Conservation (phyloP, 2,797 vertebrate genomes). For the Gallinago solitaria region DNA sequence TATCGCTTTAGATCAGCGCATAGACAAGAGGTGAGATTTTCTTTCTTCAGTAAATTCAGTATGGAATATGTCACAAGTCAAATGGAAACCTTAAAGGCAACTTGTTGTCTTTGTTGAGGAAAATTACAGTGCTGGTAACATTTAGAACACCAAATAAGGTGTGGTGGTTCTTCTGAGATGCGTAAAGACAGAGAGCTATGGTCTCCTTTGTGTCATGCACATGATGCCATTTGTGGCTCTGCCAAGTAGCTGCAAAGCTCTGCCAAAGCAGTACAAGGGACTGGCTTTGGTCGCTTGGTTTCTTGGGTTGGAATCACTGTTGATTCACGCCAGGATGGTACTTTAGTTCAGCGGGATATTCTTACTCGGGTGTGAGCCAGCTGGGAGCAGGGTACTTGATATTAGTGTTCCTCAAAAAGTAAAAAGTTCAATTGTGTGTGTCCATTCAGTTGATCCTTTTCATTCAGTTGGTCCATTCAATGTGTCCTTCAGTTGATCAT, state of each 20-base stretch:
- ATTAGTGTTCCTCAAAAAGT: neutral
- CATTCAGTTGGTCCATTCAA: neutral
- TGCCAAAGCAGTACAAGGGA: neutral
- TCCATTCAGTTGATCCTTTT: neutral
- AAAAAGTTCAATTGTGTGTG: neutral
- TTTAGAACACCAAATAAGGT: neutral
- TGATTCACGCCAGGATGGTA: rapidly evolving
- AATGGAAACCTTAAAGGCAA: neutral
- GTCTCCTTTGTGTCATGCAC: neutral
- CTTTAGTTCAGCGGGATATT: neutral
- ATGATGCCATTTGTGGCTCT: neutral
- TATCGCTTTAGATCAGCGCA: constrained; percentile 36
- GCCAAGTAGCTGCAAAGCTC: neutral
- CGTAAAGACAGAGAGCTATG: neutral
- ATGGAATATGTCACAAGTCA: neutral
- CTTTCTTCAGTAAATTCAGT: neutral
- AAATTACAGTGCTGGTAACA: neutral
- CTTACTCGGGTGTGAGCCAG: neutral
- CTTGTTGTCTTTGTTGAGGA: neutral
- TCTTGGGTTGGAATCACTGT: neutral
- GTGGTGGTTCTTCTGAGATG: neutral
- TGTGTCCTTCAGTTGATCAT: neutral
- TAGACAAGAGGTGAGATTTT: constrained; percentile 45
- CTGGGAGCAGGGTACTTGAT: neutral
- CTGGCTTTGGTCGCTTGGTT: neutral